Percentiles rank a stretch among this genome's conserved stretches.
Evolutionary conservation across 2,888 invertebrate species (phyloP).

Genomic region (Saturnia japonica): DNA sequence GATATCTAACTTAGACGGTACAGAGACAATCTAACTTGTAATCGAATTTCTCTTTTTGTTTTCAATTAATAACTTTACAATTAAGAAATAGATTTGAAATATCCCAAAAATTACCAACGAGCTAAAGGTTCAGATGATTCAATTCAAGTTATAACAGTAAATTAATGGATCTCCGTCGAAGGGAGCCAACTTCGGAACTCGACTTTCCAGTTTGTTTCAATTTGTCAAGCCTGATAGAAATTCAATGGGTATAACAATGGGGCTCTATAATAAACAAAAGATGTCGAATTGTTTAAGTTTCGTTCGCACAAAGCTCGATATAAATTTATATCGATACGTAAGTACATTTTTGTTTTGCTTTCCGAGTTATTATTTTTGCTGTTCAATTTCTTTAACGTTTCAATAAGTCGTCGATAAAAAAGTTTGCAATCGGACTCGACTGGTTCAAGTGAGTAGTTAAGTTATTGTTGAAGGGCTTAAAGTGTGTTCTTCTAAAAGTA

Average conservation of each 20-base stretch:
- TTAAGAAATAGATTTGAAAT: slow-evolving; percentile 45
- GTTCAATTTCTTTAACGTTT: background rate
- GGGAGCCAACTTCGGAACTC: slow-evolving; percentile 62
- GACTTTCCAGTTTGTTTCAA: slow-evolving; percentile 75
- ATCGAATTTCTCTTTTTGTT: slow-evolving; percentile 28
- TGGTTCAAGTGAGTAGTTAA: slow-evolving; percentile 9
- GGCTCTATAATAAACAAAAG: slow-evolving; percentile 60
- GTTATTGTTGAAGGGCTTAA: background rate
- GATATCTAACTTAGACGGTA: background rate
- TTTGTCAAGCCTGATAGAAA: slow-evolving; percentile 70
- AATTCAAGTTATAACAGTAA: slow-evolving; percentile 69
- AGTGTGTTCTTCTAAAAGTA: background rate
- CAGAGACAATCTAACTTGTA: slow-evolving; percentile 33
- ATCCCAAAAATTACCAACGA: slow-evolving; percentile 50
- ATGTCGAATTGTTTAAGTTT: slow-evolving; percentile 50
- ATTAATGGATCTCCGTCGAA: slow-evolving; percentile 70
- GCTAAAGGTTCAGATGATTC: slow-evolving; percentile 65
- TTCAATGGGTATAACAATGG: slow-evolving; percentile 64
- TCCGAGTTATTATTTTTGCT: slow-evolving; percentile 7
- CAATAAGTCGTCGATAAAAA: slow-evolving; percentile 3
- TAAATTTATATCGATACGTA: slow-evolving; percentile 29
- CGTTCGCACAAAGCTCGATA: slow-evolving; percentile 28
- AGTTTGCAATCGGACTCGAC: background rate
- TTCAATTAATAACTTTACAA: slow-evolving; percentile 56
- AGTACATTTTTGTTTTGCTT: slow-evolving; percentile 26